Evolutionary conservation across 2,797 vertebrate species (phyloP), one percentile per base, ranked within the genome.

Genomic region (Periophthalmus magnuspinnatus): DNA sequence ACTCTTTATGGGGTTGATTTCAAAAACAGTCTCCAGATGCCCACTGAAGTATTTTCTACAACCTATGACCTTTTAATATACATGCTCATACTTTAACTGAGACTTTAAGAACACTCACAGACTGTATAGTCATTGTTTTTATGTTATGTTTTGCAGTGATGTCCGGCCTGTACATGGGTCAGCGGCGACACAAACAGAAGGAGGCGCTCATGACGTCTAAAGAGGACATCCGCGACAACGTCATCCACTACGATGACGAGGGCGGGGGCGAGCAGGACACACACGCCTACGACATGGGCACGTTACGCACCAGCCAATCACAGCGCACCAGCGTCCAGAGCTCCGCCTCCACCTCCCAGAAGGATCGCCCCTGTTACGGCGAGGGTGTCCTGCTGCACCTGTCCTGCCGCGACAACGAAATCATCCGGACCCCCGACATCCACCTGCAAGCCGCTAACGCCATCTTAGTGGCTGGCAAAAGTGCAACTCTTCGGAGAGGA

Each of bases 201-300:
- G 95, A 97, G 69, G 95, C 94, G 3, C 89, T 97, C 63, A 97
- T 97, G 96, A 96, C 96, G 0, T 98, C 97, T 5, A 97, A 97
- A 77, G 97, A 98, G 90, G 96, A 98, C 81, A 92, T 98, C 78
- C 93, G 97, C 38, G 97, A 98, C 86, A 98, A 98, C 0, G 96
- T 98, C 54, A 97, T 98, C 56, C 96, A 98, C 83, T 98, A 98
- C 0, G 95, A 98, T 41, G 96, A 98, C 5, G 97, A 98, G 86
- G 97, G 97, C n/a, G 97, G 97, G 0, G 97, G 97, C 0, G 97
- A 98, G 78, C 96, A 96, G 32, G 97, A 98, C 87, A 98, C 97
- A 0, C 95, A 95, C 33, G 96, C 96, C 58, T 98, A 96, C 0
- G 96, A 98, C 28, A 28, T 28, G 28, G 28, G 28, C 28, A 28